Evolutionary conservation across 2,113 vertebrate genomes (phyloP), one percentile per base, ranked within the genome.

Genomic region (Furnarius figulus): DNA sequence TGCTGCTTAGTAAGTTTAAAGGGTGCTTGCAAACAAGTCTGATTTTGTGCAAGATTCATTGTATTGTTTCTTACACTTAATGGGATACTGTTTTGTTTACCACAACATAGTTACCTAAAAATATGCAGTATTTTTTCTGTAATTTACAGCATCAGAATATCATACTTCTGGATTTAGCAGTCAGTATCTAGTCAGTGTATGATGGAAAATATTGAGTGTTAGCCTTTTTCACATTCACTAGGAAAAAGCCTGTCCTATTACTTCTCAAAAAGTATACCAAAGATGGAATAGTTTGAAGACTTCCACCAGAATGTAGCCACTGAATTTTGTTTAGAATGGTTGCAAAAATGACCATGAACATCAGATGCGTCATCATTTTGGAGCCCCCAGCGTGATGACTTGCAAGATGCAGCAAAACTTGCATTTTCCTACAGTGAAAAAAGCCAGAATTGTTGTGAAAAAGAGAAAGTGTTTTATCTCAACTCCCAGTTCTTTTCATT

Each of bases 1-100:
- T 99, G 74, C 98, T 99, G 89, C 98, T 99, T 93, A 99, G 99
- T 99, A 99, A 90, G 99, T 98, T 86, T 40, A 90, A 90, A 82
- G 84, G 21, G n/a, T 89, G 40, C 93, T 94, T 52, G 66, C 77
- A 84, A 89, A 55, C 44, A 95, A 76, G 62, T n/a, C 1, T 77
- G 39, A 1, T 46, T 73, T 88, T 89, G 87, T 83, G n/a, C 31
- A 21, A 71, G 42, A 55, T 50, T 71, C 19, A 5, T 44, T 6
- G 11, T 55, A 6, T 46, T 90, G 27, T 92, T 94, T 73, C 56
- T 81, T 94, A 79, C 5, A 3, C 50, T 79, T 84, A 33, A 16
- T 50, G 59, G 76, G 39, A 16, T 81, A 17, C 18, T 58, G 17
- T 2, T 77, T 85, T 56, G 12, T 79, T 90, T 81, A 33, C 9